Base-by-base conservation (phyloP, 2,797 vertebrate species). In the Phyllotis vaccarum region DNA sequence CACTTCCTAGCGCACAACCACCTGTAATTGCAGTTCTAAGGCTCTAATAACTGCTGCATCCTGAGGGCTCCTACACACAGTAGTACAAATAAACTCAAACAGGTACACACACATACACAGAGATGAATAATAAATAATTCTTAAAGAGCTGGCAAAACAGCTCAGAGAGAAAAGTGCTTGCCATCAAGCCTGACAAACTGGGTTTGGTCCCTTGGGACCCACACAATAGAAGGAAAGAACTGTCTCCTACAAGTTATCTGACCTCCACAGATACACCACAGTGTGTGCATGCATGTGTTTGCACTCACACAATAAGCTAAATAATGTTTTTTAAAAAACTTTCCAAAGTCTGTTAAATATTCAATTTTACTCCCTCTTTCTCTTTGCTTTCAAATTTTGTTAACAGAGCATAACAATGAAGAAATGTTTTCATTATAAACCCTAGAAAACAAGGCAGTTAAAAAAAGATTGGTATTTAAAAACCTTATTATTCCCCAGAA, bases 341-440 rank as follows among this genome's bases (percentile, higher is more conserved):
- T 85, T 83, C 82, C 62, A 66, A 66, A 66, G 43, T 46, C 54
- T 64, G 31, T 49, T 66, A 90, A 88, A 0, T 34, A 17, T 29
- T 56, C 43, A 79, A 89, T 52, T 95, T 90, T 68, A 81, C 9
- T 54, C 34, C 49, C 13, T 34, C 75, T 64, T 37, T 37, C 21
- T 79, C 87, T 93, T 95, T 88, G 13, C 21, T 78, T 96, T 91
- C 58, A 75, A 93, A 89, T 85, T 90, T 88, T 82, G 75, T 56
- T 91, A 78, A 24, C 97, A 17, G 81, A 66, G 76, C 79, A 85
- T 90, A 95, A 60, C 96, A 70, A 96, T 24, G 0, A 82, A 97
- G 81, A 93, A 40, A 97, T 97, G 81, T 80, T 97, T 98, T 98
- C 97, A 98, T 98, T 98, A 98, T 97, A 96, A 97, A 96, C 68